Percentiles rank a stretch among this genome's conserved stretches.
Evolutionary conservation across 2,113 vertebrate genomes (phyloP).

Genomic region (Delphinapterus leucas): DNA sequence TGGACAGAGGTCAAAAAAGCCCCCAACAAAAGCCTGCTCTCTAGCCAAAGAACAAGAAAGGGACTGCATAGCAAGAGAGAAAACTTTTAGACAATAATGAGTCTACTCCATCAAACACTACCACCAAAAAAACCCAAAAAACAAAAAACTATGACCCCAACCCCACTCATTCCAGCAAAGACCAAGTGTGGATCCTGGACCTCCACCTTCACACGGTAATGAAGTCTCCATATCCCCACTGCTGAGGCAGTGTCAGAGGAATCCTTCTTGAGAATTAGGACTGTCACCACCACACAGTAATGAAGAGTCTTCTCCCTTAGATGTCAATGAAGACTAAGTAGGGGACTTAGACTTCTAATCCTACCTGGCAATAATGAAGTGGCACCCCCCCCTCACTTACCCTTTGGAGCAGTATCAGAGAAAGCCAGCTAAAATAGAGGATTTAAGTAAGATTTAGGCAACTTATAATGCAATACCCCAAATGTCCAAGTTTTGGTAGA

Average conservation of each 20-base stretch:
- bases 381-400: accelerated
- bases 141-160: background rate
- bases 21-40: background rate
- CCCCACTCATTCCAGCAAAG: background rate
- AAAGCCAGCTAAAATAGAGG: background rate
- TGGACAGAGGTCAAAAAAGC: background rate
- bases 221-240: background rate
- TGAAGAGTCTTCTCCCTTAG: background rate
- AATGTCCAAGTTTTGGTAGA: background rate
- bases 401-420: background rate
- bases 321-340: background rate
- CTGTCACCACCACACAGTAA: background rate
- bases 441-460: background rate
- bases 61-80: background rate
- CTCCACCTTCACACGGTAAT: background rate
- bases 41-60: background rate
- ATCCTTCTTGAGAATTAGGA: background rate
- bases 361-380: background rate
- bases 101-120: background rate
- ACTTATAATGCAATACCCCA: background rate
- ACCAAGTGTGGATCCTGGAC: background rate
- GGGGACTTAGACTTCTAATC: background rate
- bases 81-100: background rate
- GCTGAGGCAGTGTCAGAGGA: background rate
- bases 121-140: background rate